Evolutionary conservation across 2,113 vertebrate species (phyloP).

Genomic region (Paradoxurus hermaphroditus): DNA sequence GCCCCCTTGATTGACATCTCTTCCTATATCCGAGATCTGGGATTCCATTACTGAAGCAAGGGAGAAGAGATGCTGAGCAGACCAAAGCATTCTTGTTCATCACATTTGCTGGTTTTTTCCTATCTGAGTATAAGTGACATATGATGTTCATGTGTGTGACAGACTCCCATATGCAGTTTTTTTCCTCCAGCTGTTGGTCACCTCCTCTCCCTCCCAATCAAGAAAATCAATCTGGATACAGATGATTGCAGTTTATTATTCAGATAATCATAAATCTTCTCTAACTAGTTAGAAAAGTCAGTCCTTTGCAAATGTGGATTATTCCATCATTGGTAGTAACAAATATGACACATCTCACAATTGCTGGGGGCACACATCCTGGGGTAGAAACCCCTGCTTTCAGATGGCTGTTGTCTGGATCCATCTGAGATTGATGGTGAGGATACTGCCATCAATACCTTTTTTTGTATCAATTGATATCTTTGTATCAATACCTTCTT

Average conservation of each 20-base stretch:
- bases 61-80: not conserved
- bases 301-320: not conserved
- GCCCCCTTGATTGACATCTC: not conserved
- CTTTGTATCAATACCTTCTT: not conserved
- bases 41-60: not conserved
- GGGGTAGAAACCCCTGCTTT: not conserved
- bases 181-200: not conserved
- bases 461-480: no score
- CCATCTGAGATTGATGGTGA: not conserved
- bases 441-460: not conserved
- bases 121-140: not conserved
- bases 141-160: not conserved
- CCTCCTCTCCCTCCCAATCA: not conserved
- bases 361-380: not conserved
- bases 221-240: not conserved
- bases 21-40: not conserved
- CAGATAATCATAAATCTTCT: not conserved
- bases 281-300: not conserved
- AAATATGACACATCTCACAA: not conserved
- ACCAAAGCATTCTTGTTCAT: not conserved
- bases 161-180: not conserved
- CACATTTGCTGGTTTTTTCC: not conserved
- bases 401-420: not conserved
- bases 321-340: not conserved
- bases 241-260: conserved; percentile 7